Evolutionary conservation across 2,888 invertebrate species (phyloP).

Genomic region (Megalurothrips usitatus): DNA sequence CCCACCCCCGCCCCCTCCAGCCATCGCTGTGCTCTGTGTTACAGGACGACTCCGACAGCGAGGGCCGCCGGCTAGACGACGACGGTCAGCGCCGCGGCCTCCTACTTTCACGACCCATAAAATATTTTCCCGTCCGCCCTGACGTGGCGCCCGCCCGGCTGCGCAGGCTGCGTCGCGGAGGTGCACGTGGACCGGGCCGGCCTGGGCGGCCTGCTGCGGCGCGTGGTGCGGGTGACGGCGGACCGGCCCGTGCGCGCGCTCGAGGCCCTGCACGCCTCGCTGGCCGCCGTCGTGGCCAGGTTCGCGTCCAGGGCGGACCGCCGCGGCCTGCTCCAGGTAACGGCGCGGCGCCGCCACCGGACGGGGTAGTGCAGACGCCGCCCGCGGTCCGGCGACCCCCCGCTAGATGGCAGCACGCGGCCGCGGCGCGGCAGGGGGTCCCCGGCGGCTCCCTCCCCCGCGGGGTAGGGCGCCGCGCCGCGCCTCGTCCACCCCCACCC

Average conservation of each 20-base stretch:
- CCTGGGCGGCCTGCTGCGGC: background rate
- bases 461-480: background rate
- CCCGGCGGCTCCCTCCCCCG: background rate
- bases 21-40: background rate
- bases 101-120: too few species aligned
- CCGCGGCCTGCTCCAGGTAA: background rate
- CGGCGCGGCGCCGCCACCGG: background rate
- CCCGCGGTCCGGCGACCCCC: background rate
- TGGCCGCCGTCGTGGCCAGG: constrained; percentile 14
- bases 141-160: too few species aligned
- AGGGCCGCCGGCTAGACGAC: background rate
- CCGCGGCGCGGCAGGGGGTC: background rate
- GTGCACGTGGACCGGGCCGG: constrained; percentile 10
- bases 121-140: too few species aligned
- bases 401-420: background rate
- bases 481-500: background rate
- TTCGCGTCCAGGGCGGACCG: background rate
- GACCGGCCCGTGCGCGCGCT: constrained; percentile 3
- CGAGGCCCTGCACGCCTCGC: constrained; percentile 4
- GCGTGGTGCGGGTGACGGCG: background rate
- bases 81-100: background rate
- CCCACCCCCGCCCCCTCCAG: background rate
- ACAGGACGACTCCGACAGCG: background rate
- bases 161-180: background rate
- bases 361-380: background rate